phyloP scores from a whole-genome alignment of 2,888 invertebrate species.

The Ophioninae sp. region DNA sequence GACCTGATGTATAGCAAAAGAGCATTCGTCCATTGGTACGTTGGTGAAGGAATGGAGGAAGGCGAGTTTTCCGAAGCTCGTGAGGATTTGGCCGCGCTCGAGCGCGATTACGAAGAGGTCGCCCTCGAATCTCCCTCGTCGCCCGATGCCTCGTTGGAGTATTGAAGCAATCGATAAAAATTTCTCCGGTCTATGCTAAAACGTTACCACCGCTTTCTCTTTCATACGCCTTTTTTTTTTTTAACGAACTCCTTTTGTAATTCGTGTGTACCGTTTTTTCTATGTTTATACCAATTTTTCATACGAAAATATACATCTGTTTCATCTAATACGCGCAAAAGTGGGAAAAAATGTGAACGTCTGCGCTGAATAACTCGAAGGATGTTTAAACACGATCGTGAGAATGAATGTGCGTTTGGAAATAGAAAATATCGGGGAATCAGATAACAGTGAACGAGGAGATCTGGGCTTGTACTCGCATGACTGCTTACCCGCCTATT shows the following conservation, averaged over 20 bases:
- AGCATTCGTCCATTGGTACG: constrained; percentile 98
- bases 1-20: constrained; percentile 98
- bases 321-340: background rate
- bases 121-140: constrained; percentile 85
- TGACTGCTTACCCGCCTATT: background rate
- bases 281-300: constrained; percentile 8
- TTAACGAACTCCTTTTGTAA: constrained; percentile 23
- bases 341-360: background rate
- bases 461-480: background rate
- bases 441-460: background rate
- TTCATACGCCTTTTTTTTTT: constrained; percentile 18
- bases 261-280: constrained; percentile 34
- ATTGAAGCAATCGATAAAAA: constrained; percentile 25
- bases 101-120: constrained; percentile 91
- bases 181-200: constrained; percentile 8
- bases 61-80: constrained; percentile 94
- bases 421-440: background rate
- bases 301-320: background rate
- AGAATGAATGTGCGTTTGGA: background rate
- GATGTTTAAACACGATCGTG: background rate
- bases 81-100: constrained; percentile 91
- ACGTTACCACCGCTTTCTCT: constrained; percentile 6
- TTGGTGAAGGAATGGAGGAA: constrained; percentile 94
- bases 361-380: background rate
- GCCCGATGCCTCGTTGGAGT: constrained; percentile 66